A percentile compares a stretch with the other conserved stretches of the same genome.
These are phyloP conservation scores for Diplogasteroides magnus DNA, from an alignment of 1,140 invertebrate genomes.

Conservation along the genomic window DNA sequence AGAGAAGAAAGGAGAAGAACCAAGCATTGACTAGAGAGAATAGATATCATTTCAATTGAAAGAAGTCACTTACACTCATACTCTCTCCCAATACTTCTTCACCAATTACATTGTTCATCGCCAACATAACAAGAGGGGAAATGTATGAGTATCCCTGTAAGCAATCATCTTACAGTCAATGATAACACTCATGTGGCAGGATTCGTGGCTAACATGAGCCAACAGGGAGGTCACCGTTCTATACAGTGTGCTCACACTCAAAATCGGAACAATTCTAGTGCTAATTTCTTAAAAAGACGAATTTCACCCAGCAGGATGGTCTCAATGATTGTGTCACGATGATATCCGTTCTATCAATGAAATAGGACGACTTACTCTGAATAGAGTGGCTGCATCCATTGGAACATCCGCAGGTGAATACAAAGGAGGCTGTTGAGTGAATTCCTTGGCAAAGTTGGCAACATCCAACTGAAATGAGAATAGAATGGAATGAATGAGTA, in stretches of 20 bases:
- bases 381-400: conserved; percentile 69
- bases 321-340: too few relatives aligned
- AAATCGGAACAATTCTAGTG: too few relatives aligned
- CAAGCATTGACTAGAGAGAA: too few relatives aligned
- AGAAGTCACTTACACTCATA: background rate
- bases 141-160: conserved; percentile 87
- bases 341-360: too few relatives aligned
- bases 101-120: conserved; percentile 73
- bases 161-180: too few relatives aligned
- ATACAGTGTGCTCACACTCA: too few relatives aligned
- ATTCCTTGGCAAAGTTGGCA: conserved; percentile 91
- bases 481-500: background rate
- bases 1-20: conserved; percentile 76
- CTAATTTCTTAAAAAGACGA: too few relatives aligned
- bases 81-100: conserved; percentile 58
- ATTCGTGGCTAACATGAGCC: too few relatives aligned
- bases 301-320: too few relatives aligned
- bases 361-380: conserved; percentile 64
- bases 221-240: too few relatives aligned
- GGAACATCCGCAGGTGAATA: conserved; percentile 84
- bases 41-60: too few relatives aligned
- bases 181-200: too few relatives aligned
- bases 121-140: conserved; percentile 79
- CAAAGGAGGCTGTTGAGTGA: conserved; percentile 78
- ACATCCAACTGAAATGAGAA: conserved; percentile 67